A percentile compares a stretch with the other conserved stretches of the same genome.
These are phyloP conservation scores for Alethe castanea DNA, from an alignment of 2,113 vertebrate species.

Conservation along the genomic window DNA sequence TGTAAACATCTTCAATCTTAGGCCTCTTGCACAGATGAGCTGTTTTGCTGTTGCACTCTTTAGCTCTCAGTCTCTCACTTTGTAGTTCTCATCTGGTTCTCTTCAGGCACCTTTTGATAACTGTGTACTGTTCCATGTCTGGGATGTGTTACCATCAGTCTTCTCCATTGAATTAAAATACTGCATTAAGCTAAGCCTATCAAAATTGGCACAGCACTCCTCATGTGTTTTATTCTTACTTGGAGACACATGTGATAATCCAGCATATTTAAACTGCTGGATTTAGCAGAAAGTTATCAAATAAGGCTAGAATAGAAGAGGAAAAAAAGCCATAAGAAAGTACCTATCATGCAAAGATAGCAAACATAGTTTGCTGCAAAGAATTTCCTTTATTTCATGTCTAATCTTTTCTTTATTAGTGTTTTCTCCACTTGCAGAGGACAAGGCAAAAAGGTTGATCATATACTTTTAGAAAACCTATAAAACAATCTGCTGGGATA, in stretches of 20 bases:
- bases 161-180: not conserved
- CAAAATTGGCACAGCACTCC: not conserved
- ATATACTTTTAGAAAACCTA: not conserved
- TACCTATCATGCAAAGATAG: not conserved
- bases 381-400: not conserved
- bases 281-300: not conserved
- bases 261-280: not conserved
- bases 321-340: not conserved
- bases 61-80: not conserved
- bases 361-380: not conserved
- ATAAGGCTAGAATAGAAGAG: not conserved
- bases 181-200: not conserved
- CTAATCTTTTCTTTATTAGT: not conserved
- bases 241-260: not conserved
- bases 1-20: not conserved
- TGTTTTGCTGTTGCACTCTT: not conserved
- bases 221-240: not conserved
- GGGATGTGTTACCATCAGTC: not conserved
- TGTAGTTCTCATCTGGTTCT: not conserved
- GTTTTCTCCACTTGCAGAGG: not conserved
- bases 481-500: not conserved
- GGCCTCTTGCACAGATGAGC: not conserved
- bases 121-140: not conserved
- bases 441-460: not conserved
- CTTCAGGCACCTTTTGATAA: not conserved